Base-by-base conservation (phyloP, 2,113 vertebrate genomes). In the Dicaeum eximium region DNA sequence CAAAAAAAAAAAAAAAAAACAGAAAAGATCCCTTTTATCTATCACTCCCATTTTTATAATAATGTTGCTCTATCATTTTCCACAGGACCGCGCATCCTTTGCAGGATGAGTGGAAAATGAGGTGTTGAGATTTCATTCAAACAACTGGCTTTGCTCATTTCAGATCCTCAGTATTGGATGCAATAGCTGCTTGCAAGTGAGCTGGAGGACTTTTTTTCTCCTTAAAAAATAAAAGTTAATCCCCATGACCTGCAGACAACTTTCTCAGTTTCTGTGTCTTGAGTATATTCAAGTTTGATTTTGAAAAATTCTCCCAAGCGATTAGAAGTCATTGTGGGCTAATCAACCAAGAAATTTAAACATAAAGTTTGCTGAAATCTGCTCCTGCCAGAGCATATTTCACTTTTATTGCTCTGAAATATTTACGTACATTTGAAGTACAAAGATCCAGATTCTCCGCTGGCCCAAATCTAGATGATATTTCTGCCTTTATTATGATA, bases 281-380 rank as follows among this genome's bases (percentile, higher is more conserved):
- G 27, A 79, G 40, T 86, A 64, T 60, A 95, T 90, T 92, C 60
- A 83, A 64, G 67, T 93, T 88, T 73, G 83, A 87, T 91, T 94
- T 93, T 95, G 42, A 62, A 87, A 88, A 94, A 72, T 61, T 80
- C 81, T 94, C 90, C 90, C 83, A 91, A 86, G 91, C 2, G 37
- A 97, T 95, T 93, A 93, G 50, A 95, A 92, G 53, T 73, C 88
- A 96, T 94, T 95, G 88, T 90, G 88, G 80, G 30, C 91, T 96
- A 96, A 97, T 96, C 95, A 96, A 79, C 73, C 95, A 96, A 60
- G 71, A 95, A 96, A 96, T 96, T 95, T 94, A 96, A 96, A 94
- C 78, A 86, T 86, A 97, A 96, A 96, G 42, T 91, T 91, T 87
- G 71, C 74, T 84, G 90, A 94, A 95, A 85, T 80, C 64, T n/a